Evolutionary conservation across 2,888 invertebrate species (phyloP).

Genomic region (Acleris cristana): DNA sequence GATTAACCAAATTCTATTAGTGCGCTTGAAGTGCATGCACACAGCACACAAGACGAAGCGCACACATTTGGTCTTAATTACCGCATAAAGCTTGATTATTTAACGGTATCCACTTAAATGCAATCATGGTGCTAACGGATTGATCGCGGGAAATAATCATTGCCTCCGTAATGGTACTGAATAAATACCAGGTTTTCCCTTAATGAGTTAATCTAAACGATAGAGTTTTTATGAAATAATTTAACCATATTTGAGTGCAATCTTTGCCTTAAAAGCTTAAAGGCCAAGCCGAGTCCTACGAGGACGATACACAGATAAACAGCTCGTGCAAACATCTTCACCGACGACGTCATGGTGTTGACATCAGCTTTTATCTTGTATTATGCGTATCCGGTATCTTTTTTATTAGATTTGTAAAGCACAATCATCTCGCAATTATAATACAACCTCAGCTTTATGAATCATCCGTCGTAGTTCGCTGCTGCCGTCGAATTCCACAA

Average conservation of each 20-base stretch:
- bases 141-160: slow-evolving; percentile 14
- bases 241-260: background rate
- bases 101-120: slow-evolving; percentile 29
- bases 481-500: slow-evolving; percentile 10
- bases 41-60: slow-evolving; percentile 24
- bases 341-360: slow-evolving; percentile 70
- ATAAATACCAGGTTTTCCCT: background rate
- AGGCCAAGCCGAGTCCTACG: background rate
- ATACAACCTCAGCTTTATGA: slow-evolving; percentile 35
- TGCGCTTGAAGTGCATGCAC: slow-evolving; percentile 10
- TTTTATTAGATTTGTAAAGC: slow-evolving; percentile 36
- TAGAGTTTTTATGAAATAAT: background rate
- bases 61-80: slow-evolving; percentile 37
- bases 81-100: slow-evolving; percentile 32
- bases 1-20: slow-evolving; percentile 36
- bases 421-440: slow-evolving; percentile 36
- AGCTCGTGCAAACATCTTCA: slow-evolving; percentile 15
- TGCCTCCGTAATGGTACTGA: background rate
- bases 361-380: slow-evolving; percentile 64
- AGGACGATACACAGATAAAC: background rate
- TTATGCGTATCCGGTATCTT: slow-evolving; percentile 66
- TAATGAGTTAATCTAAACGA: background rate
- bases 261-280: slow-evolving; percentile 1
- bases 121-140: slow-evolving; percentile 17
- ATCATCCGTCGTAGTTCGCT: slow-evolving; percentile 29